Conservation (phyloP, 2,888 invertebrate genomes). For the Caenorhabditis parvicauda region DNA sequence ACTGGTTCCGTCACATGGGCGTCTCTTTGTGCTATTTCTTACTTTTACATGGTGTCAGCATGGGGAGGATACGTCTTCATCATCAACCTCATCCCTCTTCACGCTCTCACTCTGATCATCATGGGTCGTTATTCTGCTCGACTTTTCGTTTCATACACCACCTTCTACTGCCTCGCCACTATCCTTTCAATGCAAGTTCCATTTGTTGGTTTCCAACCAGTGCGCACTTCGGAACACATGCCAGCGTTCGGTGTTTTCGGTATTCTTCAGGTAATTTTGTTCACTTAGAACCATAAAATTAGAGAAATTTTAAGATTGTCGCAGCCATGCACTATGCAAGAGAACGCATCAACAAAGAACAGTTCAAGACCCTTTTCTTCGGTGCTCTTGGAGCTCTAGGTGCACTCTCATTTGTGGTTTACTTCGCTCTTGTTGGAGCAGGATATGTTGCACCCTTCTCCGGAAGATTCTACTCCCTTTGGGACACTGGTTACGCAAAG, state of each 20-base stretch:
- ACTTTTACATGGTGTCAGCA: slow-evolving; percentile 99
- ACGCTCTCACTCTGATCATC: slow-evolving; percentile 83
- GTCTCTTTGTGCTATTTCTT: slow-evolving; percentile 85
- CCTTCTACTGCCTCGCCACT: slow-evolving; percentile 92
- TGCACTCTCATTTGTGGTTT: slow-evolving; percentile 77
- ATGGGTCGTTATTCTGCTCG: slow-evolving; percentile 73
- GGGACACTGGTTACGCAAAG: slow-evolving; percentile 99
- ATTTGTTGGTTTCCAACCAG: slow-evolving; percentile 89
- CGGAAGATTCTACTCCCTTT: slow-evolving; percentile 93
- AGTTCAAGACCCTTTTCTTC: slow-evolving; percentile 72
- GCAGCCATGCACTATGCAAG: slow-evolving; percentile 55
- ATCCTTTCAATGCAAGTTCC: slow-evolving; percentile 89
- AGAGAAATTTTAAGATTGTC: slow-evolving; percentile 48
- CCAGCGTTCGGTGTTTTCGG: slow-evolving; percentile 96
- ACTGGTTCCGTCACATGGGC: slow-evolving; percentile 97
- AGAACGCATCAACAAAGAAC: slow-evolving; percentile 51
- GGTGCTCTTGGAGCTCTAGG: slow-evolving; percentile 74
- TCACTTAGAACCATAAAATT: background rate
- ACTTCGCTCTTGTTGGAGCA: slow-evolving; percentile 49
- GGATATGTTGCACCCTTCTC: slow-evolving; percentile 93
- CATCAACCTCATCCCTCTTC: slow-evolving; percentile 95
- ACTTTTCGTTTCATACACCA: slow-evolving; percentile 76
- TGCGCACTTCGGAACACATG: slow-evolving; percentile 98
- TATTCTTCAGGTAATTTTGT: slow-evolving; percentile 73
- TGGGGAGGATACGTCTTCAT: slow-evolving; percentile 99